Evolutionary conservation across 2,888 invertebrate species (phyloP), one percentile per base, ranked within the genome.

Genomic region (Macrophya alboannulata): DNA sequence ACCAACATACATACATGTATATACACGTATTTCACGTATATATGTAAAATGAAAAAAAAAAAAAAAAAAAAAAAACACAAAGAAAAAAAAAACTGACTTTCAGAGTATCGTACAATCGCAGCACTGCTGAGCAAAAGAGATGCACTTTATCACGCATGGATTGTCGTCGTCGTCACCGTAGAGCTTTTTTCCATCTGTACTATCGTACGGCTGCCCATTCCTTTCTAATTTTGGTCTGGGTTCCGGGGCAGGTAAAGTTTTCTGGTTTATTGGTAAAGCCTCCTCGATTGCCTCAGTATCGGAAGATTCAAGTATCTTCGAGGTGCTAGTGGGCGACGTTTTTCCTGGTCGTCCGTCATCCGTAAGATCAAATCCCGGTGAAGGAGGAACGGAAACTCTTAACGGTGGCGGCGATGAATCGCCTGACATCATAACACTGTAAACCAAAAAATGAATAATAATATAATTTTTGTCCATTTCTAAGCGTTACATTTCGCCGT

Each of bases 121-220:
- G 90, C 96, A 96, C 90, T 95, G 95, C 89, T 96, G 93, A 1
- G 95, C 95, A 88, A 95, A 95, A 89, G 96, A 96, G 25, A 96
- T 93, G 89, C 96, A 96, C 90, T 95, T 95, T 17, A 96, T 94
- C 84, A 95, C 94, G 89, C 96, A 96, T 81, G 94, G 94, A 87
- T 95, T 95, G 25, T 96, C 95, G 40, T 96, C 95, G 40, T 51
- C 48, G 4, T 92, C 92, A 91, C 82, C 94, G 92, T 94, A 48
- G 68, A 68, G 48, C 15, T 83, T 83, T 81, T 83, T 86, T 48
- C 87, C 88, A 79, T 90, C 89, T 40, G 86, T 86, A 85, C 87
- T 86, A 43, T 90, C 89, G 76, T 86, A 84, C 84, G 91, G 90
- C 37, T 88, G 74, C 12, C 93, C 92, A 83, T 93, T 93, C 77